Conservation (phyloP, 2,888 invertebrate genomes). For the Blastobasis adustella region DNA sequence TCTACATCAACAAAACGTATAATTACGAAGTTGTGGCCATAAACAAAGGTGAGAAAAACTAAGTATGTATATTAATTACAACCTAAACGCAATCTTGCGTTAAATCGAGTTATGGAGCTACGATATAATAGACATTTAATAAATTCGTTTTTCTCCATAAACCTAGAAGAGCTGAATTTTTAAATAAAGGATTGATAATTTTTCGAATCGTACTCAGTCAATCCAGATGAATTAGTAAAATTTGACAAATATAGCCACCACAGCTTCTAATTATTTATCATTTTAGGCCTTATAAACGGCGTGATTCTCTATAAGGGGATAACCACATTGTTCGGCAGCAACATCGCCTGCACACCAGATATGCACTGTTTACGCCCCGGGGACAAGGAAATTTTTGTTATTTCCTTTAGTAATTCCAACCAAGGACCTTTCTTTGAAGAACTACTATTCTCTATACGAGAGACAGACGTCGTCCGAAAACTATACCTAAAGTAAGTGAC, state of each 20-base stretch:
- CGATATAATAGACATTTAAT: no score
- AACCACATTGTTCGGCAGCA: slow-evolving; percentile 72
- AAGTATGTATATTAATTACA: background rate
- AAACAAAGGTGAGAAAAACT: slow-evolving; percentile 60
- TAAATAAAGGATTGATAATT: no score
- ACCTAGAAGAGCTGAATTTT: no score
- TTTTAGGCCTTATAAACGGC: slow-evolving; percentile 75
- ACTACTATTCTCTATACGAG: slow-evolving; percentile 73
- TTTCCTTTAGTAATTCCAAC: slow-evolving; percentile 73
- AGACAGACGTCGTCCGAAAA: slow-evolving; percentile 71
- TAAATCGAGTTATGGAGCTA: no score
- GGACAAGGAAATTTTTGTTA: slow-evolving; percentile 64
- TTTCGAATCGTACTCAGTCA: no score
- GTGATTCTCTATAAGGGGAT: slow-evolving; percentile 62
- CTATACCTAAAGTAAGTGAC: slow-evolving; percentile 72
- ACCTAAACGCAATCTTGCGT: no score
- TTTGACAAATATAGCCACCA: no score
- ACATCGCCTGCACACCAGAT: slow-evolving; percentile 65
- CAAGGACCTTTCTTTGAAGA: slow-evolving; percentile 78
- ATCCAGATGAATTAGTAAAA: no score
- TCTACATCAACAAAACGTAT: slow-evolving; percentile 75
- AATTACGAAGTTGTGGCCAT: slow-evolving; percentile 75
- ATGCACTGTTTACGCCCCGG: slow-evolving; percentile 61
- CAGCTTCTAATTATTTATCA: background rate
- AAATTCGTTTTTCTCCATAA: no score